A percentile compares a stretch with the other conserved stretches of the same genome.
These are phyloP conservation scores for Bombyx mori DNA, from an alignment of 1,140 invertebrate species.

Conservation along the genomic window DNA sequence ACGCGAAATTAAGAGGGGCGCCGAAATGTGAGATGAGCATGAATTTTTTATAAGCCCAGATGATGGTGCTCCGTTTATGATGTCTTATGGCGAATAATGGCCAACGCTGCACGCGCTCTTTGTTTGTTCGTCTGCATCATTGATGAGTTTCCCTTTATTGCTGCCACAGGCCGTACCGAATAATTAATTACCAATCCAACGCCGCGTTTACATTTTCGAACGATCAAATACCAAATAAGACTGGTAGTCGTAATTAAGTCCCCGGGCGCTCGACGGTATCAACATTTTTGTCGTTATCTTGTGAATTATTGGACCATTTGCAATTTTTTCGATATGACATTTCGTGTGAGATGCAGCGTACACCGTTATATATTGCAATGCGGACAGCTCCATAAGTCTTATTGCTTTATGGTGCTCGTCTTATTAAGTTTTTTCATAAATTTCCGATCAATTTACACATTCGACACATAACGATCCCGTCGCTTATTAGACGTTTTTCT, in stretches of 20 bases:
- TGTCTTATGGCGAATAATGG: constrained; percentile 65
- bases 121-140: constrained; percentile 56
- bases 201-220: constrained; percentile 15
- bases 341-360: no score
- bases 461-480: no score
- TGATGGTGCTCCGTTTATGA: constrained; percentile 68
- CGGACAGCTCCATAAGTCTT: no score
- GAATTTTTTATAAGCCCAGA: constrained; percentile 70
- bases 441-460: no score
- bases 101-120: constrained; percentile 49
- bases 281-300: constrained; percentile 11
- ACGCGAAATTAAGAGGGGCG: constrained; percentile 70
- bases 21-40: constrained; percentile 70
- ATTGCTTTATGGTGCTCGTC: no score
- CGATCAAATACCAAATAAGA: constrained; percentile 20
- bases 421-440: no score
- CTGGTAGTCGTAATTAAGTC: constrained; percentile 3
- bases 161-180: constrained; percentile 45
- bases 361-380: no score
- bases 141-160: constrained; percentile 55
- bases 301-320: constrained; percentile 2
- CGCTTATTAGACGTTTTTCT: no score
- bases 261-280: constrained; percentile 8
- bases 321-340: background rate
- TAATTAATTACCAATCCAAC: constrained; percentile 54